Base-by-base conservation (phyloP, 2,888 invertebrate species). In the Rotaria socialis region DNA sequence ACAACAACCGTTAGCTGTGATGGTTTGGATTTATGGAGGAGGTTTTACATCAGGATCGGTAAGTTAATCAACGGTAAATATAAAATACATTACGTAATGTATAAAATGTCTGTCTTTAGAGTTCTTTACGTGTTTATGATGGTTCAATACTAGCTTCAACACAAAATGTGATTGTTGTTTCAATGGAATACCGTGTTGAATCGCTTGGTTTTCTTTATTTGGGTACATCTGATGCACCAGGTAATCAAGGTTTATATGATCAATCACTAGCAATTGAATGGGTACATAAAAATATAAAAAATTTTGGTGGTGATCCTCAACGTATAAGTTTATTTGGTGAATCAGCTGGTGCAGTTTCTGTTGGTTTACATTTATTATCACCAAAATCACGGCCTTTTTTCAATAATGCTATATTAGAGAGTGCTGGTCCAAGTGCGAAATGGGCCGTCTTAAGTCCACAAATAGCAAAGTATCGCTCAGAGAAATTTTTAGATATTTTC, bases 271-370 rank as follows among this genome's bases (percentile, higher is more conserved):
- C 96, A 27, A 93, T 96, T 47, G 90, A 91, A 86, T 92, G 92
- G 92, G 89, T 91, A 5, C 89, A 90, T 87, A 88, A 89, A n/a
- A 90, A 91, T 88, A 91, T 91, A 67, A 88, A 89, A 35, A 86
- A 88, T 86, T 90, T 91, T 87, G 90, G 90, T 27, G 96, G 96
- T 6, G 95, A 96, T 91, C 95, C 95, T 27, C 93, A 95, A 89
- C 96, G 96, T 90, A 94, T 96, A 86, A 96, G 97, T 94, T 92
- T 97, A 85, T 96, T 97, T 91, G 97, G 97, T 24, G 97, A 97
- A 92, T 96, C 96, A 87, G 96, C 97, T 47, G 97, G 97, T 7
- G 96, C 96, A 1, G 96, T 95, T n/a, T 95, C 96, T 67, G 96
- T 97, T 24, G 95, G 95, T 52, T 90, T 92, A 84, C 93, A 93